Evolutionary conservation across 2,888 invertebrate genomes (phyloP).

Genomic region (Epinotia bilunana): DNA sequence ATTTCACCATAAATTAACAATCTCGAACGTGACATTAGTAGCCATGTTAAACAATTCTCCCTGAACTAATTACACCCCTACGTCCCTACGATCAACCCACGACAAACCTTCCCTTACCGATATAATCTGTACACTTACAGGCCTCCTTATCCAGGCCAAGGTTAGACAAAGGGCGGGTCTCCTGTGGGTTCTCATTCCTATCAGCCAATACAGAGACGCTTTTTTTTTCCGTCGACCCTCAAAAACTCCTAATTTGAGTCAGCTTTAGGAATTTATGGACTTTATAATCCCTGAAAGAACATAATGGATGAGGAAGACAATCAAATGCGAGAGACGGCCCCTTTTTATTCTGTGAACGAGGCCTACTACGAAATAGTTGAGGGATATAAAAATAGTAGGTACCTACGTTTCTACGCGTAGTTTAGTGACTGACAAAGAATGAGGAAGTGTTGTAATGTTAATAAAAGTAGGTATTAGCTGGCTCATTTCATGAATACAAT

Average conservation of each 20-base stretch:
- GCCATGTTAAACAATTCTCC: conserved; percentile 5
- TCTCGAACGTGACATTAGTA: neutral
- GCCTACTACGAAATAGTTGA: neutral
- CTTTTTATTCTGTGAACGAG: neutral
- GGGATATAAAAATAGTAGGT: neutral
- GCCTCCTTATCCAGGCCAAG: conserved; percentile 35
- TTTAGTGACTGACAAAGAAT: too few species aligned
- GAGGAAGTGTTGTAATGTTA: too few species aligned
- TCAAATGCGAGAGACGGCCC: neutral
- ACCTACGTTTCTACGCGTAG: neutral
- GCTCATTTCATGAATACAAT: too few species aligned
- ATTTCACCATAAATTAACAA: neutral
- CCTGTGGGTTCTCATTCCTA: conserved; percentile 27
- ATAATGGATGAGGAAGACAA: conserved; percentile 8
- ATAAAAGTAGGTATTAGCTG: too few species aligned
- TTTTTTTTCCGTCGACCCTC: conserved; percentile 10
- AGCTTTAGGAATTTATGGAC: conserved; percentile 22
- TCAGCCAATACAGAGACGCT: conserved; percentile 11
- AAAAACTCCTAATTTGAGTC: conserved; percentile 23
- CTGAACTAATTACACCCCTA: conserved; percentile 22
- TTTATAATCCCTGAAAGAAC: neutral
- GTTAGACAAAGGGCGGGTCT: conserved; percentile 34
- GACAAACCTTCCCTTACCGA: conserved; percentile 6
- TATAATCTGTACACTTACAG: conserved; percentile 27
- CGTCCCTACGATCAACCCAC: conserved; percentile 7